phyloP scores from a whole-genome alignment of 2,113 vertebrate species.

The Blennius ocellaris region DNA sequence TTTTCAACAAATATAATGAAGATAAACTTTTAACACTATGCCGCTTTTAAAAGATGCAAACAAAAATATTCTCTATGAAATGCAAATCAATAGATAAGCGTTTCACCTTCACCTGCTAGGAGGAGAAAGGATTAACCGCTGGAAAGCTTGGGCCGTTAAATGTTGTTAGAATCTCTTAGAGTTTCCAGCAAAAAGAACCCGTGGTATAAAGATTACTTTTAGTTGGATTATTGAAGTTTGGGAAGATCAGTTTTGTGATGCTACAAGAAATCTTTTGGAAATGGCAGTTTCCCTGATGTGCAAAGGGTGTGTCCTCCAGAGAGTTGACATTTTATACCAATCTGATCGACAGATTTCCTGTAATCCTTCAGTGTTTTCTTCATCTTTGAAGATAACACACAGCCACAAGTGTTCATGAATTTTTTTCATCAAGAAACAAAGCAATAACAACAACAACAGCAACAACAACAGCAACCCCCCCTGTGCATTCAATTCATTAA shows the following conservation, averaged over 20 bases:
- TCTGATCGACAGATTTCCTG: neutral
- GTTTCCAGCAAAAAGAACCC: too few relatives aligned
- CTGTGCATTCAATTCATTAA: too few relatives aligned
- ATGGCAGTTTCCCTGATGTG: neutral
- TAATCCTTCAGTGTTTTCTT: neutral
- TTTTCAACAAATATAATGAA: neutral
- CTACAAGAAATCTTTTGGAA: neutral
- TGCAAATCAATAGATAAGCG: too few relatives aligned
- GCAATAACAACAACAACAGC: too few relatives aligned
- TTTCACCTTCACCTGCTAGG: too few relatives aligned
- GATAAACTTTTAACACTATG: neutral
- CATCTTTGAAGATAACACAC: neutral
- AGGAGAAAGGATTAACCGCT: neutral
- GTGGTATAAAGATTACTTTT: too few relatives aligned
- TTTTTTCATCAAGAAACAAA: too few relatives aligned
- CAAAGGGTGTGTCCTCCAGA: neutral
- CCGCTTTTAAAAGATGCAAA: too few relatives aligned
- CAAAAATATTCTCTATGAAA: too few relatives aligned
- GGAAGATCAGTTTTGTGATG: neutral
- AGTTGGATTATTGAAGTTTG: neutral
- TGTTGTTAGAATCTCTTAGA: too few relatives aligned
- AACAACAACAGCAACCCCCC: too few relatives aligned
- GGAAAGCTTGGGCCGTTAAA: neutral
- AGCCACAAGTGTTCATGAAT: neutral
- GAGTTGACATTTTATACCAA: neutral